Percentiles rank a stretch among this genome's conserved stretches.
These are phyloP conservation scores for Mionectes macconnelli DNA, from an alignment of 2,113 vertebrate genomes.

Conservation along the genomic window DNA sequence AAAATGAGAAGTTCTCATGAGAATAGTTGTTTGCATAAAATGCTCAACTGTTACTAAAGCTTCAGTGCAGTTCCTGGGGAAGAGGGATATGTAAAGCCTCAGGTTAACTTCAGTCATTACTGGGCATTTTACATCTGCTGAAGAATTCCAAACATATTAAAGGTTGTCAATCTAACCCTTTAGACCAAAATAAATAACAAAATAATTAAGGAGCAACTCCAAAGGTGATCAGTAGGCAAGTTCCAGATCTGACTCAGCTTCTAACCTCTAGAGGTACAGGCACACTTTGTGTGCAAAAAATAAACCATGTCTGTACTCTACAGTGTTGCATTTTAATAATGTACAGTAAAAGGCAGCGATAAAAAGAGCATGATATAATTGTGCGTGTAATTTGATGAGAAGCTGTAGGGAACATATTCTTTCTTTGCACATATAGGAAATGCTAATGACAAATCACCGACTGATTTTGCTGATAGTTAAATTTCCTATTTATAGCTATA, in stretches of 20 bases:
- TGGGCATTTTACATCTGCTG: slow-evolving; percentile 62
- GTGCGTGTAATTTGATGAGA: not conserved
- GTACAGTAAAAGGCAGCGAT: not conserved
- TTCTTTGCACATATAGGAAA: not conserved
- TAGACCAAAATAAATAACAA: slow-evolving; percentile 16
- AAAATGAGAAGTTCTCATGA: slow-evolving; percentile 17
- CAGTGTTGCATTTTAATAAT: not conserved
- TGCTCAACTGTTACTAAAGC: slow-evolving; percentile 57
- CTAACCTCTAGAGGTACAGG: slow-evolving; percentile 72
- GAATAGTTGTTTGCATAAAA: slow-evolving; percentile 62
- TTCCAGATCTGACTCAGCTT: slow-evolving; percentile 68
- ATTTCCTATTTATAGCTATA: not conserved
- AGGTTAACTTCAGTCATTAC: slow-evolving; percentile 74
- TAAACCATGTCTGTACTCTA: slow-evolving; percentile 24
- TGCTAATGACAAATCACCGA: not conserved
- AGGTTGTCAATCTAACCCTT: slow-evolving; percentile 64
- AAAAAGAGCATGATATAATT: slow-evolving; percentile 15
- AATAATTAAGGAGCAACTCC: slow-evolving; percentile 35
- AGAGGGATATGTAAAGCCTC: slow-evolving; percentile 57
- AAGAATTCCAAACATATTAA: slow-evolving; percentile 72
- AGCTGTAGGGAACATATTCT: not conserved
- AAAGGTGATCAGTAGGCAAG: slow-evolving; percentile 70
- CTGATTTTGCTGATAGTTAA: not conserved
- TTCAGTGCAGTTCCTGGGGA: slow-evolving; percentile 45
- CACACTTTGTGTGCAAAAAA: slow-evolving; percentile 23